These are phyloP conservation scores for Microplitis mediator DNA, from an alignment of 1,140 invertebrate species.

Conservation along the genomic window DNA sequence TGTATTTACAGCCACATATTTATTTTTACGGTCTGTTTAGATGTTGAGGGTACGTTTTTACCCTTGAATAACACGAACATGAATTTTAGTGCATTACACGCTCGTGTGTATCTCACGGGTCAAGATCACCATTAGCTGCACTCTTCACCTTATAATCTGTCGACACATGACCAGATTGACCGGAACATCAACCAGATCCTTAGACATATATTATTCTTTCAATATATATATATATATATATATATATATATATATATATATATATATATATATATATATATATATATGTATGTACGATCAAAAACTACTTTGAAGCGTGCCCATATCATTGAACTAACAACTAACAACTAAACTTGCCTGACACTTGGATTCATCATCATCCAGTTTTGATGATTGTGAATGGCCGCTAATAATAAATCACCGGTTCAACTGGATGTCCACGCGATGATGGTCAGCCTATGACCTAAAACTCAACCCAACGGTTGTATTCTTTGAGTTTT, in stretches of 20 bases:
- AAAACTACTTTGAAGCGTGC: conserved; percentile 15
- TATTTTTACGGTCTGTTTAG: conserved; percentile 23
- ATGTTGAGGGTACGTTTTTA: neutral
- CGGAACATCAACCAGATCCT: conserved; percentile 23
- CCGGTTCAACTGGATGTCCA: conserved; percentile 24
- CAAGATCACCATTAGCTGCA: conserved; percentile 37
- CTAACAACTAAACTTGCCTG: neutral
- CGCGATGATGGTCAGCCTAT: conserved; percentile 26
- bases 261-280: neutral
- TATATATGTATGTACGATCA: neutral
- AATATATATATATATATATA: neutral
- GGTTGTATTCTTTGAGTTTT: conserved; percentile 8
- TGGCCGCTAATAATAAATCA: neutral
- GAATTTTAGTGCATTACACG: conserved; percentile 20
- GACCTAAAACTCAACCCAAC: conserved; percentile 11
- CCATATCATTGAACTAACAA: conserved; percentile 1
- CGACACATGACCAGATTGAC: conserved; percentile 33
- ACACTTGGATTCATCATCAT: neutral
- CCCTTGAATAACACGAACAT: neutral
- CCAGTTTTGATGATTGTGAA: neutral
- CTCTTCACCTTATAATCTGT: conserved; percentile 40
- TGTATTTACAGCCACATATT: conserved; percentile 31
- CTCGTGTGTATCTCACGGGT: conserved; percentile 34
- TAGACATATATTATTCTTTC: neutral
- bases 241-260: neutral